phyloP scores from a whole-genome alignment of 2,797 vertebrate genomes.

The Acrocephalus scirpaceus region DNA sequence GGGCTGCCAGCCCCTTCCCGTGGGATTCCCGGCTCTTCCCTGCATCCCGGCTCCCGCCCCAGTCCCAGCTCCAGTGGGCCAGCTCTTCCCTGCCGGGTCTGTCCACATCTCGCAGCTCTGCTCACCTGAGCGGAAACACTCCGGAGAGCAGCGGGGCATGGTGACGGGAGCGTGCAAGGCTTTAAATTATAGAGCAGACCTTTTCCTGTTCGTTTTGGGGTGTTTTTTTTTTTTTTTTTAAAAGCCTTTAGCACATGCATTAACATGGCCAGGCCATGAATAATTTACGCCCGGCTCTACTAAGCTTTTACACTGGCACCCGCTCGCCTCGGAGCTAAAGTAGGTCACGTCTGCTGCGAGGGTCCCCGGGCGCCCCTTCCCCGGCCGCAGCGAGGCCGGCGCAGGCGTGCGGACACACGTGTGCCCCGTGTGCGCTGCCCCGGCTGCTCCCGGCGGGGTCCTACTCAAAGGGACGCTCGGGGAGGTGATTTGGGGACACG shows the following conservation, averaged over 20 bases:
- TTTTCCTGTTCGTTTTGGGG: neutral
- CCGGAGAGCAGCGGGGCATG: neutral
- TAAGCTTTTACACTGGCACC: neutral
- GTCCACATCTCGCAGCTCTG: neutral
- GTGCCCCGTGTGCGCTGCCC: neutral
- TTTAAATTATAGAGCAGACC: slow-evolving; percentile 75
- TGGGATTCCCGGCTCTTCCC: neutral
- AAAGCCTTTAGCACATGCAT: slow-evolving; percentile 57
- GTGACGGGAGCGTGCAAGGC: neutral
- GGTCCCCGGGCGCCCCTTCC: neutral
- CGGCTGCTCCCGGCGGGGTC: accelerated
- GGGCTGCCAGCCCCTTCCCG: neutral
- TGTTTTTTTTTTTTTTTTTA: neutral
- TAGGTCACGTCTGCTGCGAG: slow-evolving; percentile 54
- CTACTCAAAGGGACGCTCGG: accelerated
- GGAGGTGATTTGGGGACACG: neutral
- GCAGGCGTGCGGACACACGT: neutral
- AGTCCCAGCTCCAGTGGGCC: accelerated
- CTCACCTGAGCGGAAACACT: slow-evolving; percentile 32
- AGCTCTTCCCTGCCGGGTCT: neutral
- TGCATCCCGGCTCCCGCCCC: neutral
- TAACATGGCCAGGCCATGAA: slow-evolving; percentile 66
- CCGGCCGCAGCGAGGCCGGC: accelerated
- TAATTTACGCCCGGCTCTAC: slow-evolving; percentile 66
- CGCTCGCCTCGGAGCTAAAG: neutral